A percentile compares a stretch with the other conserved stretches of the same genome.
Evolutionary conservation across 2,797 vertebrate genomes (phyloP).

Genomic region (Chelon labrosus): DNA sequence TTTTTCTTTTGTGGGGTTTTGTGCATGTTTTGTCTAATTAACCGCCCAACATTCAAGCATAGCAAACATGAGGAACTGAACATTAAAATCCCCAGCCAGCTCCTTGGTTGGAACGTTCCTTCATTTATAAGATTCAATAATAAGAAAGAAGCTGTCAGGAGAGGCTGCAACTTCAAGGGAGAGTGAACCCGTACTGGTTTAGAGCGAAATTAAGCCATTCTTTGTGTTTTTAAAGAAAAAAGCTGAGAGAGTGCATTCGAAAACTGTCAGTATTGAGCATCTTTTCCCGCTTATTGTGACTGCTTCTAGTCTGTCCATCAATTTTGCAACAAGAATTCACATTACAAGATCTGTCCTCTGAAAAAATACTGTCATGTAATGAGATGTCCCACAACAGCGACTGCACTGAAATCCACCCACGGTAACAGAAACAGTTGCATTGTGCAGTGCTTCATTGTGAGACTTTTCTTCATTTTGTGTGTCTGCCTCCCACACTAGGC

Average conservation of each 20-base stretch:
- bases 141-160: conserved; percentile 2
- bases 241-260: conserved; percentile 9
- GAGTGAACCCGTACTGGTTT: neutral
- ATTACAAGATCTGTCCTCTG: conserved; percentile 1
- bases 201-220: conserved; percentile 1
- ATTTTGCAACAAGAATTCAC: conserved; percentile 3
- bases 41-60: no score
- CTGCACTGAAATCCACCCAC: neutral
- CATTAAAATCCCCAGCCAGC: neutral
- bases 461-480: conserved; percentile 56
- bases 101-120: conserved; percentile 3
- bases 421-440: conserved; percentile 32
- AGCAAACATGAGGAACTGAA: neutral
- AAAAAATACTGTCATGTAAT: conserved; percentile 1
- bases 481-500: conserved; percentile 58
- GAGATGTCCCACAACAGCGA: neutral
- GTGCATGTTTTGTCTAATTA: no score
- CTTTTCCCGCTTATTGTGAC: neutral
- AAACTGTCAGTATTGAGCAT: neutral
- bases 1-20: no score
- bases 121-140: conserved; percentile 19
- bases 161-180: neutral
- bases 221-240: conserved; percentile 11
- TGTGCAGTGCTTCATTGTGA: conserved; percentile 34
- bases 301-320: neutral